Evolutionary conservation across 1,140 invertebrate genomes (phyloP).

Genomic region (Leptinotarsa undecemlineata): DNA sequence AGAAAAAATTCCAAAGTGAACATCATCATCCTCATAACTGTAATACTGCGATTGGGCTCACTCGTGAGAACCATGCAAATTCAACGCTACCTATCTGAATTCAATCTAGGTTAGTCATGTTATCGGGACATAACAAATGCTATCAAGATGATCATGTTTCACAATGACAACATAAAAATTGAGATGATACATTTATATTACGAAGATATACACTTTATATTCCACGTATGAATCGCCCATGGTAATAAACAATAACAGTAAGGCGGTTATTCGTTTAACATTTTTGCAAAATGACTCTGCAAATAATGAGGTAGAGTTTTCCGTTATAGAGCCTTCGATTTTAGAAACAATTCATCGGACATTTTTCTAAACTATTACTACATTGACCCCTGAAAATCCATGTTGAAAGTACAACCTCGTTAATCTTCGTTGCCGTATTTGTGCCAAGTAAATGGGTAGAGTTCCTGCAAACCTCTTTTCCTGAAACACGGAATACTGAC

Average conservation of each 20-base stretch:
- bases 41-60: slow-evolving; percentile 3
- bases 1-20: neutral
- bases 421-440: too few relatives aligned
- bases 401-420: too few relatives aligned
- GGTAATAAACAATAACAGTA: slow-evolving; percentile 19
- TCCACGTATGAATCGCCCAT: slow-evolving; percentile 10
- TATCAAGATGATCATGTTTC: slow-evolving; percentile 35
- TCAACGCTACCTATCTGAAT: slow-evolving; percentile 31
- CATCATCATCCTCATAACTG: slow-evolving; percentile 14
- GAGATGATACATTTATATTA: slow-evolving; percentile 30
- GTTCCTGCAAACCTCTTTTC: too few relatives aligned
- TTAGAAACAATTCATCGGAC: too few relatives aligned
- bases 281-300: slow-evolving; percentile 1
- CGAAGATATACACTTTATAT: slow-evolving; percentile 21
- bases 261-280: neutral
- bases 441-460: too few relatives aligned
- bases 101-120: slow-evolving; percentile 33
- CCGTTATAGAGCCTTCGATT: too few relatives aligned
- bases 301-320: too few relatives aligned
- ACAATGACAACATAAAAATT: slow-evolving; percentile 33
- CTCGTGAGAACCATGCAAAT: slow-evolving; percentile 33
- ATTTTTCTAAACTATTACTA: too few relatives aligned
- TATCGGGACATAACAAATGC: slow-evolving; percentile 32
- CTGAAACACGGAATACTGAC: too few relatives aligned
- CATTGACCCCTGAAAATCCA: too few relatives aligned